Percentiles rank a stretch among this genome's conserved stretches.
Evolutionary conservation across 1,140 invertebrate species (phyloP).

Genomic region (Dendrolimus punctatus): DNA sequence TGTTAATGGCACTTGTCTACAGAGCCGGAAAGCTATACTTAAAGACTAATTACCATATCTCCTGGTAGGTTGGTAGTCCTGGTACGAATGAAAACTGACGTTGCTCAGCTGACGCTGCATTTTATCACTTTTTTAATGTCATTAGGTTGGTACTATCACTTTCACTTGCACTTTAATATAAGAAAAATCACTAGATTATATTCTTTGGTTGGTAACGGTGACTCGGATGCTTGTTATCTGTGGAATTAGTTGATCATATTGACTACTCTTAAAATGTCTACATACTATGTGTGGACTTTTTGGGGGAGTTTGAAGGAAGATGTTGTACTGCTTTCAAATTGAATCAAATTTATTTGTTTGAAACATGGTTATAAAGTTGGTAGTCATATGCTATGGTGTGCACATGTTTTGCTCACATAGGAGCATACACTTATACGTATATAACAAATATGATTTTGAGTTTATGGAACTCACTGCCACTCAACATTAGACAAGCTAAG

Average conservation of each 20-base stretch:
- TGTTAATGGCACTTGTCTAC: background rate
- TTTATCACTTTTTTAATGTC: slow-evolving; percentile 16
- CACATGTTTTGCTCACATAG: no score
- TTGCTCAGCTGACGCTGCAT: slow-evolving; percentile 63
- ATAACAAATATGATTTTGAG: no score
- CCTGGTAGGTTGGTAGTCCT: slow-evolving; percentile 57
- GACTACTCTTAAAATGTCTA: background rate
- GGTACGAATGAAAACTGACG: slow-evolving; percentile 55
- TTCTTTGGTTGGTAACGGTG: slow-evolving; percentile 2
- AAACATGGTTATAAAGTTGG: no score
- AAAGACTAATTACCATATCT: slow-evolving; percentile 44
- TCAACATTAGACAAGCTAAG: no score
- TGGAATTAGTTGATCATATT: no score
- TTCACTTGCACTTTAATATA: background rate
- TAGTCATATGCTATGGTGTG: no score
- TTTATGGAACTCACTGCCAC: no score
- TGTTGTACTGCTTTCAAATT: slow-evolving; percentile 1
- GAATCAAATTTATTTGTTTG: no score
- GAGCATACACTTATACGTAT: no score
- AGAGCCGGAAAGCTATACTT: background rate
- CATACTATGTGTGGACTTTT: background rate
- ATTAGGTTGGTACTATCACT: slow-evolving; percentile 14
- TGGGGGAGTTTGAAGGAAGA: background rate
- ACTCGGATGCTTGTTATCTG: no score
- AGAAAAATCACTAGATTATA: slow-evolving; percentile 4